phyloP scores from a whole-genome alignment of 1,140 invertebrate species.

The Popillia japonica region DNA sequence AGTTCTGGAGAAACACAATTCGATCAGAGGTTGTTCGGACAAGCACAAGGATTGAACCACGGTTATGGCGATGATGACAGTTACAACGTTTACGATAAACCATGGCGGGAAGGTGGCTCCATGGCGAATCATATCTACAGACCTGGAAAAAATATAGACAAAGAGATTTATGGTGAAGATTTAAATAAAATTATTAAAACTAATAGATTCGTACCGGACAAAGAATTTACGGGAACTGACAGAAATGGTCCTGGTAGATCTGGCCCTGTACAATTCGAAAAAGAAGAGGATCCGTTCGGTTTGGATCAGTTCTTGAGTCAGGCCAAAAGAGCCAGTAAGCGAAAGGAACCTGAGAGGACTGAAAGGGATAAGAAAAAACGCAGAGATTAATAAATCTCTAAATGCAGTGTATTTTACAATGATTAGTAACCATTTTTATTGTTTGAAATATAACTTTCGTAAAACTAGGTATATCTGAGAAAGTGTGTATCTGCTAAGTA shows the following conservation, averaged over 20 bases:
- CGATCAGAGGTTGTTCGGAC: slow-evolving; percentile 96
- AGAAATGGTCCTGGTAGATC: slow-evolving; percentile 71
- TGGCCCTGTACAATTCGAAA: slow-evolving; percentile 97
- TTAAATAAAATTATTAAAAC: slow-evolving; percentile 87
- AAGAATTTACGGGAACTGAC: slow-evolving; percentile 93
- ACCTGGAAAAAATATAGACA: slow-evolving; percentile 88
- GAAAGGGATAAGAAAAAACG: slow-evolving; percentile 55
- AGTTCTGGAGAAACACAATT: slow-evolving; percentile 86
- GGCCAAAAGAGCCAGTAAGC: slow-evolving; percentile 85
- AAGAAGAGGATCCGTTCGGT: slow-evolving; percentile 96
- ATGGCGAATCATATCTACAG: slow-evolving; percentile 92
- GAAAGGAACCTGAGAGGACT: slow-evolving; percentile 58
- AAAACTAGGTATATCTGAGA: too few species aligned
- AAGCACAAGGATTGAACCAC: slow-evolving; percentile 84
- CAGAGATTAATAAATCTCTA: slow-evolving; percentile 50
- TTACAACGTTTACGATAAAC: slow-evolving; percentile 98
- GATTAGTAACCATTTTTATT: too few species aligned
- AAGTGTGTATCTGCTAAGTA: too few species aligned
- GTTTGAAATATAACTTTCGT: too few species aligned
- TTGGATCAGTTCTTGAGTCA: slow-evolving; percentile 97
- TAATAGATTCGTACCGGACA: slow-evolving; percentile 96
- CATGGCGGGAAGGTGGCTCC: slow-evolving; percentile 84
- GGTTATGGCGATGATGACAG: slow-evolving; percentile 98
- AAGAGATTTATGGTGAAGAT: slow-evolving; percentile 85
- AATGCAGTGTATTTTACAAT: too few species aligned